These are phyloP conservation scores for Gasterosteus nipponicus DNA, from an alignment of 2,113 vertebrate species.

Conservation along the genomic window DNA sequence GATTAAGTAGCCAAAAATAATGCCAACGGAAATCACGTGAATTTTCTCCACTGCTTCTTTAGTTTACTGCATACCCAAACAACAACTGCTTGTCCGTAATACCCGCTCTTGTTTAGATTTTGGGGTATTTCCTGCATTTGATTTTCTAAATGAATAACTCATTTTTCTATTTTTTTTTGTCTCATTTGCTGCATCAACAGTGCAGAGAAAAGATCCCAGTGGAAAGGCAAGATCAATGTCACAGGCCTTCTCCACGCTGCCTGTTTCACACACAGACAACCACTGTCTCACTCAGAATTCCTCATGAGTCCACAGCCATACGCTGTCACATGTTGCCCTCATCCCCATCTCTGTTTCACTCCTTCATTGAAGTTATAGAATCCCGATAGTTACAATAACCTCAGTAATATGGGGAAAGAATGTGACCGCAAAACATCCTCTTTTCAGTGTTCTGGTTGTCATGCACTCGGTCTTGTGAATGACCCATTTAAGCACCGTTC, in stretches of 20 bases:
- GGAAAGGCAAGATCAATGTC: slow-evolving; percentile 60
- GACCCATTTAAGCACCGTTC: slow-evolving; percentile 64
- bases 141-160: slow-evolving; percentile 8
- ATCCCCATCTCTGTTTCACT: neutral
- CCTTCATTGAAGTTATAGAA: slow-evolving; percentile 43
- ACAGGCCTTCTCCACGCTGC: slow-evolving; percentile 63
- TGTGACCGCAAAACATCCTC: slow-evolving; percentile 56
- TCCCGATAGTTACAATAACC: slow-evolving; percentile 49
- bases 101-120: neutral
- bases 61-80: neutral
- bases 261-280: slow-evolving; percentile 60
- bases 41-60: neutral
- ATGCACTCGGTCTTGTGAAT: slow-evolving; percentile 73
- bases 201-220: slow-evolving; percentile 30
- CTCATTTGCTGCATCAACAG: slow-evolving; percentile 11
- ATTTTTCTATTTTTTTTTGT: slow-evolving; percentile 5
- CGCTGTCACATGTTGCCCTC: slow-evolving; percentile 69
- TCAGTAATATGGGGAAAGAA: slow-evolving; percentile 48
- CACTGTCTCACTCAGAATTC: slow-evolving; percentile 62
- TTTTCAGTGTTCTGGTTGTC: slow-evolving; percentile 58
- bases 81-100: neutral
- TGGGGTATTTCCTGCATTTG: neutral
- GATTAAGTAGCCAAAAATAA: neutral
- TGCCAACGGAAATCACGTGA: neutral
- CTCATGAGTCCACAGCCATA: slow-evolving; percentile 59